These are phyloP conservation scores for Oncorhynchus gorbuscha DNA, from an alignment of 2,113 vertebrate genomes.

Conservation along the genomic window DNA sequence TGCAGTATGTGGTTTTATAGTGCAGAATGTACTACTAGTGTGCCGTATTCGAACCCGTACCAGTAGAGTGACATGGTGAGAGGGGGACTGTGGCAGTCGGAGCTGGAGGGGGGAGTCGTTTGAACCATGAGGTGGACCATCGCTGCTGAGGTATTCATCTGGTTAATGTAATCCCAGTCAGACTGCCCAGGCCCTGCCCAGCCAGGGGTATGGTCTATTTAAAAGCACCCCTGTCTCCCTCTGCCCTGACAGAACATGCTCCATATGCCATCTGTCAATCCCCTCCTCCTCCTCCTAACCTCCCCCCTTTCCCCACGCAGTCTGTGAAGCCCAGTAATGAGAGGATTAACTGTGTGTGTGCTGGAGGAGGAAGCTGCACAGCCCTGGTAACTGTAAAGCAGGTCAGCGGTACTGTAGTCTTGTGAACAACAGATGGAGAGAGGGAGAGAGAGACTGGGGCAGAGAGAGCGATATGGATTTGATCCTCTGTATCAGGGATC, in stretches of 20 bases:
- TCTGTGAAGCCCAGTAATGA: slow-evolving; percentile 39
- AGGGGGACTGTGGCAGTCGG: background rate
- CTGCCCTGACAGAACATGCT: slow-evolving; percentile 22
- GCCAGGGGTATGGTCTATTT: slow-evolving; percentile 42
- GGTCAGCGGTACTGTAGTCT: slow-evolving; percentile 6
- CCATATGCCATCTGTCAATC: slow-evolving; percentile 64
- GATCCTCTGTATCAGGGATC: background rate
- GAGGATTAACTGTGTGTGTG: slow-evolving; percentile 45
- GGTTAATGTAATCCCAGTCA: slow-evolving; percentile 55
- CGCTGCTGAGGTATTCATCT: slow-evolving; percentile 42
- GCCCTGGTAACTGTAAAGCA: background rate
- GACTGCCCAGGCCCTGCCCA: slow-evolving; percentile 12
- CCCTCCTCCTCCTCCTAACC: slow-evolving; percentile 6
- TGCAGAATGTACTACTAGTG: too few species aligned
- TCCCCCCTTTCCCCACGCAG: slow-evolving; percentile 2
- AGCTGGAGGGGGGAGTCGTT: background rate
- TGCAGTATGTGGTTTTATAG: too few species aligned
- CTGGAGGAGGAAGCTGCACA: background rate
- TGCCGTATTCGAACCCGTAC: background rate
- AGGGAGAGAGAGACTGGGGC: background rate
- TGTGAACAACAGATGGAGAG: background rate
- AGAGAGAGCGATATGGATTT: background rate
- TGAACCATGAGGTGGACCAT: slow-evolving; percentile 1
- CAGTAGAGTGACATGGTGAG: background rate
- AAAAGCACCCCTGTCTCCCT: slow-evolving; percentile 38